These are phyloP conservation scores for Nemapogon koenigi DNA, from an alignment of 2,888 invertebrate species.

Conservation along the genomic window DNA sequence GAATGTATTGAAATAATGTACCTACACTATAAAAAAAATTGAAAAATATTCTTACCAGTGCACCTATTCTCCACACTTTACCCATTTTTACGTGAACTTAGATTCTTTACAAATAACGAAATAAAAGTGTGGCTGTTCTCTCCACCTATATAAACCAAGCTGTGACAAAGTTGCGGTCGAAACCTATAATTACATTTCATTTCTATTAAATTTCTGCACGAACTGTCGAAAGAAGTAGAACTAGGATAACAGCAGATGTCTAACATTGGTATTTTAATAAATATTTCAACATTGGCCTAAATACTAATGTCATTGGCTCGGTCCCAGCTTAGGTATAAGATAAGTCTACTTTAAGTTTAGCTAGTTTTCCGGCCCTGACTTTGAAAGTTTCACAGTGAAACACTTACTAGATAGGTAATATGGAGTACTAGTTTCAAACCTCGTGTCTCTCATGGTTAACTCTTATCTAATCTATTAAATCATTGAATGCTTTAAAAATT, in stretches of 20 bases:
- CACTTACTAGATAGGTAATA: too few relatives aligned
- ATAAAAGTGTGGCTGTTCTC: background rate
- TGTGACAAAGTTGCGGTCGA: constrained; percentile 33
- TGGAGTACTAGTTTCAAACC: too few relatives aligned
- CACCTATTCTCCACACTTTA: constrained; percentile 41
- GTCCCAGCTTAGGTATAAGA: too few relatives aligned
- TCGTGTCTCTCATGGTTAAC: too few relatives aligned
- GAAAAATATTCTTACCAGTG: constrained; percentile 36
- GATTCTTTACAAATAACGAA: background rate
- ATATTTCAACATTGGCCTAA: constrained; percentile 1
- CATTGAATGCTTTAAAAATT: too few relatives aligned
- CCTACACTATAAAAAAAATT: background rate
- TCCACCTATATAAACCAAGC: constrained; percentile 31
- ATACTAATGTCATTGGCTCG: too few relatives aligned
- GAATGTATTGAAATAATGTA: constrained; percentile 11
- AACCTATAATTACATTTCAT: constrained; percentile 14
- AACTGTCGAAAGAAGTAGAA: constrained; percentile 3
- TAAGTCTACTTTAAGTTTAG: too few relatives aligned
- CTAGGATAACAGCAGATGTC: constrained; percentile 1
- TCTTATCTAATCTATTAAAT: too few relatives aligned
- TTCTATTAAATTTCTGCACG: constrained; percentile 6
- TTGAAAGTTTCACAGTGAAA: too few relatives aligned
- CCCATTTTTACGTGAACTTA: constrained; percentile 2
- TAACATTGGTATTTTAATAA: constrained; percentile 7
- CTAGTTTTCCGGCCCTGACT: too few relatives aligned